Conservation (phyloP, 2,797 vertebrate species). For the Pristis pectinata region DNA sequence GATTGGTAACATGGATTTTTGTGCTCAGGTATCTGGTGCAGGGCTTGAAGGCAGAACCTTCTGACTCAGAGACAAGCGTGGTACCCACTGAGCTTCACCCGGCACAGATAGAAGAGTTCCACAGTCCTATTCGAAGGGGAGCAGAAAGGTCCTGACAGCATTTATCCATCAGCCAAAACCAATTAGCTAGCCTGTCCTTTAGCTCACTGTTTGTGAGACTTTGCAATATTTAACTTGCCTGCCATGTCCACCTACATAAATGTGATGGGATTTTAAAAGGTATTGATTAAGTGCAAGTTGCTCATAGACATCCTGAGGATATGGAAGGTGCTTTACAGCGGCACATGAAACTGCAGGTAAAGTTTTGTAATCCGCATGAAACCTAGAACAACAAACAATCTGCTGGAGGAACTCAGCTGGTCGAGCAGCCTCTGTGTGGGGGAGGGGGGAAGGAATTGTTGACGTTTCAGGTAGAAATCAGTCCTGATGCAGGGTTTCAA, state of each 20-base stretch:
- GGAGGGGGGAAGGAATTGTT: too few species aligned
- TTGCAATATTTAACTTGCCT: not conserved
- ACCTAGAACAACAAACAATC: not conserved
- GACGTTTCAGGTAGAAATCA: too few species aligned
- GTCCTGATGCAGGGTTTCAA: too few species aligned
- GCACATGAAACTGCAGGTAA: too few species aligned
- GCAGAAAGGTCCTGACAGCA: not conserved
- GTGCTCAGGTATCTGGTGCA: too few species aligned
- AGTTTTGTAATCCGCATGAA: not conserved
- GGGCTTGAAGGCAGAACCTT: too few species aligned
- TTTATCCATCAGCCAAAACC: not conserved
- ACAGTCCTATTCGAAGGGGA: not conserved
- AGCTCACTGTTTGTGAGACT: not conserved
- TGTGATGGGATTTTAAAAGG: not conserved
- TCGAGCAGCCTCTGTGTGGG: too few species aligned
- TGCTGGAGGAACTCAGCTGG: too few species aligned
- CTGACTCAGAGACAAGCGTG: too few species aligned
- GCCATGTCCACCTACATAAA: not conserved
- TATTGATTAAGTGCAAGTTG: not conserved
- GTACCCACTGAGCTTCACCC: too few species aligned
- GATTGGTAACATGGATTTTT: too few species aligned
- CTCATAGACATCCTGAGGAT: not conserved
- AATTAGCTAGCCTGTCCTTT: not conserved
- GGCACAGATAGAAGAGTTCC: not conserved
- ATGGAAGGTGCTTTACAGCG: not conserved